phyloP scores from a whole-genome alignment of 2,113 vertebrate species.

The Heptranchias perlo region DNA sequence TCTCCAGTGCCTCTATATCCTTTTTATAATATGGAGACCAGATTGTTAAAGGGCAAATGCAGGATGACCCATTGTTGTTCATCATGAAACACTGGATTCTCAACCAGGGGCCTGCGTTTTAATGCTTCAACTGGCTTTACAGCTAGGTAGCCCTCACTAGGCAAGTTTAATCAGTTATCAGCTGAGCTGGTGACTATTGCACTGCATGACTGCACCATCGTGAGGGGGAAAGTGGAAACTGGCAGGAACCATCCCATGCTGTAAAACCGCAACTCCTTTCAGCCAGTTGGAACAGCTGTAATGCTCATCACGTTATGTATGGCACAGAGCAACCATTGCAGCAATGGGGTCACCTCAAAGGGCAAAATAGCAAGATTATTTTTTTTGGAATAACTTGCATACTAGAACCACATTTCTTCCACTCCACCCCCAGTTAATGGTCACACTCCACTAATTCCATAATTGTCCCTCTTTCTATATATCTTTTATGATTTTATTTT shows the following conservation, averaged over 20 bases:
- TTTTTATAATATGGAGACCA: too few relatives aligned
- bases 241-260: background rate
- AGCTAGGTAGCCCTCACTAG: background rate
- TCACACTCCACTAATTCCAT: background rate
- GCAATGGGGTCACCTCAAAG: background rate
- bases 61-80: background rate
- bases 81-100: background rate
- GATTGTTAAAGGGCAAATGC: background rate
- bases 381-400: background rate
- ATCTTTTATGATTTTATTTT: background rate
- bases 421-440: background rate
- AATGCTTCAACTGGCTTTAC: constrained; percentile 15
- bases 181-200: background rate
- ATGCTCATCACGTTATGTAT: background rate
- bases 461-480: background rate
- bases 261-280: background rate
- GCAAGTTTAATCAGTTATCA: constrained; percentile 14
- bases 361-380: background rate
- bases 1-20: too few relatives aligned
- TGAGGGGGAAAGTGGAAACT: background rate
- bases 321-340: background rate
- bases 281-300: background rate
- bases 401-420: background rate
- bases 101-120: background rate
- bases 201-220: background rate